phyloP scores from a whole-genome alignment of 2,113 vertebrate genomes.

The Serilophus lunatus region DNA sequence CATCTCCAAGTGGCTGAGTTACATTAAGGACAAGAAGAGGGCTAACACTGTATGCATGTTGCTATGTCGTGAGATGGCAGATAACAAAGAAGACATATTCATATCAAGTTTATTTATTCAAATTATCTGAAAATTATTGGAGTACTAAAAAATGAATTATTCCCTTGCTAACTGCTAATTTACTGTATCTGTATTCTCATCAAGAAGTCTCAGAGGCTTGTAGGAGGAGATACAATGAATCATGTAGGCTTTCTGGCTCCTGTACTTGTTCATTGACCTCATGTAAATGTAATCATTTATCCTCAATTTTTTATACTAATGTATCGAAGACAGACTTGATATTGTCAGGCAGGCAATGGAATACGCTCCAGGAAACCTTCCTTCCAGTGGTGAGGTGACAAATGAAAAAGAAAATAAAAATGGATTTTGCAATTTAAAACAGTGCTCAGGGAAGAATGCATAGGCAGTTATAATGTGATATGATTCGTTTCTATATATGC shows the following conservation, averaged over 20 bases:
- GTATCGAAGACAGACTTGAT: constrained; percentile 44
- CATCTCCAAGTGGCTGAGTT: background rate
- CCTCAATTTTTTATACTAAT: constrained; percentile 65
- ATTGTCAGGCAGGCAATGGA: constrained; percentile 46
- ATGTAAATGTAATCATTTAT: constrained; percentile 75
- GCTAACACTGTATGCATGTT: background rate
- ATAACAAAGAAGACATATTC: background rate
- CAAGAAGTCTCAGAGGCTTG: background rate
- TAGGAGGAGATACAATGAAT: constrained; percentile 16
- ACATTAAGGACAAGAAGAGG: background rate
- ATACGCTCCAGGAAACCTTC: constrained; percentile 50
- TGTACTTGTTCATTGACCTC: constrained; percentile 68
- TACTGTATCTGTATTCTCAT: constrained; percentile 18
- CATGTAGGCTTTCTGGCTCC: constrained; percentile 21
- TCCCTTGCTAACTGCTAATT: background rate
- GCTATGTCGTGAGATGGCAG: background rate
- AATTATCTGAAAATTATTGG: background rate
- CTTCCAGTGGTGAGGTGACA: constrained; percentile 61
- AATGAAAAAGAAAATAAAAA: constrained; percentile 66
- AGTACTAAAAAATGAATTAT: background rate
- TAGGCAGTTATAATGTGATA: constrained; percentile 20
- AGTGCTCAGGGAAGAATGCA: constrained; percentile 5
- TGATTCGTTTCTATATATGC: constrained; percentile 13
- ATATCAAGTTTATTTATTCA: background rate
- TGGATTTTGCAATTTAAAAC: constrained; percentile 66